These are phyloP conservation scores for Aphis gossypii DNA, from an alignment of 1,140 invertebrate genomes.

Conservation along the genomic window DNA sequence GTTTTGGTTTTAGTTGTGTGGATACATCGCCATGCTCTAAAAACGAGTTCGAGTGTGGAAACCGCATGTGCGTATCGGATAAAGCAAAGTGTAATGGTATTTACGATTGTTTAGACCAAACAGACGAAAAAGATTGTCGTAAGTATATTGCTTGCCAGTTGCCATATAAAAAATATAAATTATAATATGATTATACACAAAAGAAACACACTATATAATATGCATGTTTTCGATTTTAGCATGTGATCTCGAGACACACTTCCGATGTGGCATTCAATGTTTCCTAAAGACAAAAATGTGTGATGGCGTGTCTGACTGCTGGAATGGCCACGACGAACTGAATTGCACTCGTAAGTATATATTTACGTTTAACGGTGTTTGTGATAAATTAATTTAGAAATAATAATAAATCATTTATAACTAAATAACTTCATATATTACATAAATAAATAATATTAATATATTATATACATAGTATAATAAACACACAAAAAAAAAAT, in stretches of 20 bases:
- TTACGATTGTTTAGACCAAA: conserved; percentile 80
- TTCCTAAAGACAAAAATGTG: conserved; percentile 74
- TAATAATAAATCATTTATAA: neutral
- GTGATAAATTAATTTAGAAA: neutral
- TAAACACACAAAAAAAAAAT: conserved; percentile 11
- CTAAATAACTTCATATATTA: neutral
- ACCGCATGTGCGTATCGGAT: conserved; percentile 74
- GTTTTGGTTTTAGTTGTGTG: conserved; percentile 63
- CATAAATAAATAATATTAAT: neutral
- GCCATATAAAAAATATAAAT: neutral
- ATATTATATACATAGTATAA: neutral
- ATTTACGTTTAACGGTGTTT: neutral
- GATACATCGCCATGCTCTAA: conserved; percentile 67
- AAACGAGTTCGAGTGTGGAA: conserved; percentile 75
- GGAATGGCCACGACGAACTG: conserved; percentile 81
- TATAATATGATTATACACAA: neutral
- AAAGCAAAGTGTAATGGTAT: conserved; percentile 77
- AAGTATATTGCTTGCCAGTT: conserved; percentile 62
- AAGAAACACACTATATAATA: conserved; percentile 6
- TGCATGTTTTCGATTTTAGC: conserved; percentile 67
- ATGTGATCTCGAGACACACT: conserved; percentile 74
- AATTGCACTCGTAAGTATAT: conserved; percentile 74
- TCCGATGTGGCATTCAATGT: conserved; percentile 80
- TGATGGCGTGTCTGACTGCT: conserved; percentile 79
- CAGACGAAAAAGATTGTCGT: conserved; percentile 83